Conservation (phyloP, 2,888 invertebrate species). For the Bombylius discolor region DNA sequence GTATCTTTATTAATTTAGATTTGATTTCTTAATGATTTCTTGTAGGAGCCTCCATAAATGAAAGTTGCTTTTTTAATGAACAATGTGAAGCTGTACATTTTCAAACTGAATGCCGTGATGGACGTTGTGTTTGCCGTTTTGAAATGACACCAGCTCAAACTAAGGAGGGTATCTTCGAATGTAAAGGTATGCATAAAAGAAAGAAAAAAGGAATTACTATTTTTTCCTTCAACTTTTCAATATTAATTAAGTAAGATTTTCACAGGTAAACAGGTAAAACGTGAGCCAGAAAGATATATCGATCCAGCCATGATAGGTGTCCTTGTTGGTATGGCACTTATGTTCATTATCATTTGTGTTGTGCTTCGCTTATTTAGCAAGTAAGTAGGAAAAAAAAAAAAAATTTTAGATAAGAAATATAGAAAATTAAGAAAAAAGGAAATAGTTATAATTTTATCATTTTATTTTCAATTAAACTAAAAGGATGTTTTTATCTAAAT, state of each 20-base stretch:
- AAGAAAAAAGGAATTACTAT: background rate
- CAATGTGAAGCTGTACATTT: constrained; percentile 63
- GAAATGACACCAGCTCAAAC: constrained; percentile 59
- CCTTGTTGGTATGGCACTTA: constrained; percentile 78
- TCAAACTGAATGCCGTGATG: constrained; percentile 69
- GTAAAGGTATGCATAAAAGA: constrained; percentile 45
- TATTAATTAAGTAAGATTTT: background rate
- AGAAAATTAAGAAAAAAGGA: too few relatives aligned
- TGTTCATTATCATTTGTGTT: constrained; percentile 89
- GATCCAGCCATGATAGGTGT: constrained; percentile 88
- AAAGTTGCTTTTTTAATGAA: constrained; percentile 69
- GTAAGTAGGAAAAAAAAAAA: constrained; percentile 40
- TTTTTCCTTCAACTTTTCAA: background rate
- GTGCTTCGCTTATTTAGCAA: constrained; percentile 84
- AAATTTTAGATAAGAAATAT: too few relatives aligned
- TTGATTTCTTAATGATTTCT: too few relatives aligned
- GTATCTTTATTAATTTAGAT: background rate
- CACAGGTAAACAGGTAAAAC: constrained; percentile 42
- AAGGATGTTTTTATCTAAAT: too few relatives aligned
- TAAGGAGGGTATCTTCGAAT: constrained; percentile 57
- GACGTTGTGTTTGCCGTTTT: constrained; percentile 64
- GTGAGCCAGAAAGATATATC: constrained; percentile 52
- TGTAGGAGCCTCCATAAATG: constrained; percentile 65
- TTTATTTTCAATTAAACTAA: too few relatives aligned
- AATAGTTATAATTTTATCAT: too few relatives aligned